Base-by-base conservation (phyloP, 2,888 invertebrate genomes). In the Sarcophaga carnaria region DNA sequence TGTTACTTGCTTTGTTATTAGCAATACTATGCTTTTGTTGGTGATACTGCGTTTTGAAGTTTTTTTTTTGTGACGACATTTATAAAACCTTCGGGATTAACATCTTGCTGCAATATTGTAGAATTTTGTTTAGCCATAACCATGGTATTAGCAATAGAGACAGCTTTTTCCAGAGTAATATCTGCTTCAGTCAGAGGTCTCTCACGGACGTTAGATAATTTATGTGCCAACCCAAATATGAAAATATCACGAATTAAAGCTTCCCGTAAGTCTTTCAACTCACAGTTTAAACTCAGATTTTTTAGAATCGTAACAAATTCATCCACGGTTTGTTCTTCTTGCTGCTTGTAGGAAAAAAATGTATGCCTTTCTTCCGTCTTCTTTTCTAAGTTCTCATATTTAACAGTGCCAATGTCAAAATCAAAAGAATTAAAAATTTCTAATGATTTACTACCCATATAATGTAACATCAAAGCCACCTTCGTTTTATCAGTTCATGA, bases 391-490 rank as follows among this genome's bases (percentile, higher is more conserved):
- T 76, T 76, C 12, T 63, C 76, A 59, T 71, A 81, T 69, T 75
- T 81, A 8, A 81, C 81, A 8, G 12, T 74, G 63, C 74, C 74
- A 14, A 74, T 66, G 45, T 80, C 80, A 54, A 72, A 47, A 69
- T 80, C 81, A 63, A 81, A 76, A 5, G 81, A 76, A 69, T 70
- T 81, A 6, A 81, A 81, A 27, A 64, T 81, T 76, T 81, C 81
- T 22, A 81, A 49, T 75, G 75, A 74, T 22, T 74, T 75, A 12
- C 75, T 76, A 37, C 81, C 67, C 27, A 81, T 20, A 59, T 75
- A 75, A 63, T 81, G 66, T 14, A 75, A n/a, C 67, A 81, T 47
- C 47, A 81, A 75, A 8, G 80, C 80, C 6, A 75, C 81, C 62
- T 81, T 81, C 14, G 75, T 72, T 67, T 67, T 25, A 25, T 25